Percentiles rank a stretch among this genome's conserved stretches.
Evolutionary conservation across 2,888 invertebrate species (phyloP).

Genomic region (Epirrhoe alternata): DNA sequence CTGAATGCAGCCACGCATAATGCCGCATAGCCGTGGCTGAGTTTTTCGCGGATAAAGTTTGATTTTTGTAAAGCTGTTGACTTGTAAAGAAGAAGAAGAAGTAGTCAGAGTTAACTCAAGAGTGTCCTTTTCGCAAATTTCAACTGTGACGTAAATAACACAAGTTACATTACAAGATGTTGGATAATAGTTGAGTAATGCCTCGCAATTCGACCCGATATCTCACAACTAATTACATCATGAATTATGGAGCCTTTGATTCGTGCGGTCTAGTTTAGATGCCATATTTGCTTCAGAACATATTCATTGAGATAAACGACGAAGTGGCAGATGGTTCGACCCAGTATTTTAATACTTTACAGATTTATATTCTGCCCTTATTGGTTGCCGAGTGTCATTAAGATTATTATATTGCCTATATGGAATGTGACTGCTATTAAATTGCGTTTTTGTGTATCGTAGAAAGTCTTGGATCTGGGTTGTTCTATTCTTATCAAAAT

Average conservation of each 20-base stretch:
- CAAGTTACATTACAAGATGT: constrained; percentile 19
- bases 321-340: constrained; percentile 31
- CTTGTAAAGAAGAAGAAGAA: too few species aligned
- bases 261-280: constrained; percentile 20
- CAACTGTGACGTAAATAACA: constrained; percentile 10
- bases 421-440: neutral
- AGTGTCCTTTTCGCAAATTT: neutral
- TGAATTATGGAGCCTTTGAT: constrained; percentile 35
- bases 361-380: constrained; percentile 11
- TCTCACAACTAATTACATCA: constrained; percentile 34
- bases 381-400: too few species aligned
- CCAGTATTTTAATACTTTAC: constrained; percentile 11
- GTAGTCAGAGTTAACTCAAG: too few species aligned
- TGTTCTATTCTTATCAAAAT: neutral
- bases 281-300: constrained; percentile 24
- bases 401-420: too few species aligned
- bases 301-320: constrained; percentile 26
- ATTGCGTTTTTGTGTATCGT: neutral
- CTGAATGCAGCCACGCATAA: too few species aligned
- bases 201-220: constrained; percentile 30
- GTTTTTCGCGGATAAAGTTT: too few species aligned
- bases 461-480: neutral
- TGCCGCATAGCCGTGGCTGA: too few species aligned
- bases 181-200: constrained; percentile 36
- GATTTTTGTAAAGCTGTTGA: too few species aligned